Percentiles rank a stretch among this genome's conserved stretches.
phyloP scores from a whole-genome alignment of 1,140 invertebrate species.

The Chionoecetes opilio region DNA sequence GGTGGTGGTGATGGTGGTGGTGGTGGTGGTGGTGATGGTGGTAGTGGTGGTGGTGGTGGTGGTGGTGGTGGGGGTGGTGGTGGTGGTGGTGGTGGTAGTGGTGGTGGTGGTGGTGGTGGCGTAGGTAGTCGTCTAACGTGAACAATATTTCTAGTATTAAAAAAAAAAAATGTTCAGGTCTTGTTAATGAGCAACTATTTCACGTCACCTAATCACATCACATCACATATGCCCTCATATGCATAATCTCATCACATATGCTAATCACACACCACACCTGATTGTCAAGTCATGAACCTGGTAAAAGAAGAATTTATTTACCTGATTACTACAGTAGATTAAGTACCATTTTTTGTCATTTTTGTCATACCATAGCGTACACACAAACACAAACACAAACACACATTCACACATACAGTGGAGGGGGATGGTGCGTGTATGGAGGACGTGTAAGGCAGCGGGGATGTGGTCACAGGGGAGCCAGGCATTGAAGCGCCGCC shows the following conservation, averaged over 20 bases:
- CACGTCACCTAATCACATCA: too few species aligned
- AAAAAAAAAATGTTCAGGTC: too few species aligned
- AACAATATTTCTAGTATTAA: too few species aligned
- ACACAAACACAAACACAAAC: not conserved
- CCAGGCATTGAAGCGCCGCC: not conserved
- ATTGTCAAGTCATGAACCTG: not conserved
- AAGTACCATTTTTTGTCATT: not conserved
- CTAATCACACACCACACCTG: not conserved
- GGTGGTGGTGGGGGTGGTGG: conserved; percentile 14
- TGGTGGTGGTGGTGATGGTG: not conserved
- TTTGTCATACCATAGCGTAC: not conserved
- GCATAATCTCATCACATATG: too few species aligned
- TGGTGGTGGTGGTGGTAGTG: not conserved
- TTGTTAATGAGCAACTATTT: not conserved
- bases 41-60: not conserved
- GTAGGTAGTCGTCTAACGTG: not conserved
- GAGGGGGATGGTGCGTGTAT: not conserved
- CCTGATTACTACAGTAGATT: not conserved
- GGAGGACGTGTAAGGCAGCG: not conserved
- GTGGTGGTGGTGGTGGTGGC: conserved; percentile 18
- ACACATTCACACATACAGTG: not conserved
- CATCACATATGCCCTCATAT: too few species aligned
- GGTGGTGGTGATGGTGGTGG: conserved; percentile 34
- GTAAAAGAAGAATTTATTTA: not conserved
- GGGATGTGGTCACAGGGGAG: not conserved